phyloP scores from a whole-genome alignment of 2,797 vertebrate genomes.

The Pachyuromys duprasi region DNA sequence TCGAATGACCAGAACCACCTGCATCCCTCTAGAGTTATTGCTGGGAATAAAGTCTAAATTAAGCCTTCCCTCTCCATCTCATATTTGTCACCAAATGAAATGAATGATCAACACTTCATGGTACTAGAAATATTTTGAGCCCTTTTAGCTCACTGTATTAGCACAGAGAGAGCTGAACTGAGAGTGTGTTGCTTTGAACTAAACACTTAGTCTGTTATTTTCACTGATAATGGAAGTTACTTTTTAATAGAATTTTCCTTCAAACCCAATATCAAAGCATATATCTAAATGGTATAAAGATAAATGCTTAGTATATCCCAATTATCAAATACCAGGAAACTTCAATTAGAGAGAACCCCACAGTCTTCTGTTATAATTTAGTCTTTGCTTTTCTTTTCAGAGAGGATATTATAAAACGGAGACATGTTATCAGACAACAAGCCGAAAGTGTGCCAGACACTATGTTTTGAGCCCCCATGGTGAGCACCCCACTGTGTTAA shows the following conservation, averaged over 20 bases:
- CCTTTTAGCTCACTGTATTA: not conserved
- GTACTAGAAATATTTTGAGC: constrained; percentile 3
- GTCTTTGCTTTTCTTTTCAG: constrained; percentile 58
- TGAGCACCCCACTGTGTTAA: not conserved
- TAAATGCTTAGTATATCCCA: not conserved
- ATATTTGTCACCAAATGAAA: not conserved
- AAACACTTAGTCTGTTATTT: constrained; percentile 20
- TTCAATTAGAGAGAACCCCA: constrained; percentile 26
- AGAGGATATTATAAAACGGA: constrained; percentile 42
- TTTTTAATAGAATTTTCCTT: constrained; percentile 12
- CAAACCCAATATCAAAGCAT: constrained; percentile 39
- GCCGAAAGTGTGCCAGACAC: not conserved
- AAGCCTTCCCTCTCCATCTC: not conserved
- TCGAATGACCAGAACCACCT: not conserved
- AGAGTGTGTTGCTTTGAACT: constrained; percentile 19
- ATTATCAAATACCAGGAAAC: constrained; percentile 4
- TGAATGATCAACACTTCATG: not conserved
- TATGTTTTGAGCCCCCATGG: not conserved
- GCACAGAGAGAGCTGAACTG: constrained; percentile 11
- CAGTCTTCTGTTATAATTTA: constrained; percentile 49
- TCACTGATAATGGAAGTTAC: not conserved
- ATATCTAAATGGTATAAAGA: not conserved
- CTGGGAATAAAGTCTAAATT: not conserved
- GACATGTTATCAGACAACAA: not conserved
- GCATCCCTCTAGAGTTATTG: not conserved